A percentile compares a stretch with the other conserved stretches of the same genome.
phyloP scores from a whole-genome alignment of 2,113 vertebrate genomes.

The Mastomys natalensis region DNA sequence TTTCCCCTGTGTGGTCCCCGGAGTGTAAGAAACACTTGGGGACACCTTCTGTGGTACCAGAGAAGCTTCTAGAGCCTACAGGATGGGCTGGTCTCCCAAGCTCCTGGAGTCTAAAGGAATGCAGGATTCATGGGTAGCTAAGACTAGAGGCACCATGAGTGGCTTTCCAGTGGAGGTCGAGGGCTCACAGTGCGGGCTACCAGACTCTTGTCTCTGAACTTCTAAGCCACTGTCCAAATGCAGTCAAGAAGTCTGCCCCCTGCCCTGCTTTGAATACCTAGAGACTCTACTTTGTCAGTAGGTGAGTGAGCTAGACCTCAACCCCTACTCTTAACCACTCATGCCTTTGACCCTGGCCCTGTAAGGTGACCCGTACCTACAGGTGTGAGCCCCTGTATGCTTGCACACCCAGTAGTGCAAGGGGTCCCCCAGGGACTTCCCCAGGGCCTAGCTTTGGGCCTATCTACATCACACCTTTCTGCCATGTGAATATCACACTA shows the following conservation, averaged over 20 bases:
- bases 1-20: conserved; percentile 42
- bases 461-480: neutral
- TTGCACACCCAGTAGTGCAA: accelerated
- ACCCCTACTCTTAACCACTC: neutral
- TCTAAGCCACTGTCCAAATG: neutral
- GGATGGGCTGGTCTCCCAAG: neutral
- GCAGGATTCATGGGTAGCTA: too few relatives aligned
- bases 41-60: neutral
- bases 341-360: neutral
- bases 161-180: neutral
- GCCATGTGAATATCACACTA: too few relatives aligned
- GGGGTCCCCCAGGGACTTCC: neutral
- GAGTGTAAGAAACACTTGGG: neutral
- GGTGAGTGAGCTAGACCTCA: neutral
- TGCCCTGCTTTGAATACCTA: neutral
- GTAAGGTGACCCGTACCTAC: neutral
- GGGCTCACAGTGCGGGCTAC: too few relatives aligned
- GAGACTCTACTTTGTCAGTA: accelerated
- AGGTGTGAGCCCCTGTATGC: neutral
- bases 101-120: neutral
- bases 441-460: accelerated
- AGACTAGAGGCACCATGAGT: neutral
- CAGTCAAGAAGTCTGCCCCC: neutral
- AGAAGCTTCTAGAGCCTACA: neutral
- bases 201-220: neutral